Evolutionary conservation across 2,888 invertebrate genomes (phyloP).

Genomic region (Cephus runcator): DNA sequence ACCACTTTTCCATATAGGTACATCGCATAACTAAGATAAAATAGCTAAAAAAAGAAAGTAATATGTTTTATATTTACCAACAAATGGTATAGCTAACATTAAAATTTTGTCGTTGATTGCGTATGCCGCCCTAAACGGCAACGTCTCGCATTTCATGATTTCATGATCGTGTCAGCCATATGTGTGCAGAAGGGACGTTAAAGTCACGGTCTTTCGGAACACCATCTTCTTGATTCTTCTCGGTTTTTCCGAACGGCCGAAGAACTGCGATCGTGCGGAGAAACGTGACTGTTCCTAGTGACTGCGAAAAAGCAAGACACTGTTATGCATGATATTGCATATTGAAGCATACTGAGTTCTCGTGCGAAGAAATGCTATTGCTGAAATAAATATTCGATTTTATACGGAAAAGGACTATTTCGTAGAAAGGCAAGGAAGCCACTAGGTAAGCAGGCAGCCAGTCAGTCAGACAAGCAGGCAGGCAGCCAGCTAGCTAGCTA

Average conservation of each 20-base stretch:
- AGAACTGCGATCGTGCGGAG: slow-evolving; percentile 35
- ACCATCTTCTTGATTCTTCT: slow-evolving; percentile 38
- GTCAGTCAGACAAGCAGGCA: neutral
- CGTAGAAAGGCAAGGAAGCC: neutral
- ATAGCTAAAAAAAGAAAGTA: neutral
- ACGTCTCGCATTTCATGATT: neutral
- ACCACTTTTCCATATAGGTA: neutral
- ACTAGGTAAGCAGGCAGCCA: neutral
- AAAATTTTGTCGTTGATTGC: neutral
- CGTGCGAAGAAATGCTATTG: slow-evolving; percentile 50
- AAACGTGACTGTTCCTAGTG: slow-evolving; percentile 33
- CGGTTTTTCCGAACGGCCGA: slow-evolving; percentile 37
- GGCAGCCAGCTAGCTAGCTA: neutral
- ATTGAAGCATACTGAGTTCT: slow-evolving; percentile 39
- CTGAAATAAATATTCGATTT: slow-evolving; percentile 38
- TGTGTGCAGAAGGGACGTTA: neutral
- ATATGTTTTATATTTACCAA: neutral
- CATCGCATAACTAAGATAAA: neutral
- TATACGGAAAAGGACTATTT: neutral
- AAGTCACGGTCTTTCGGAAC: slow-evolving; percentile 26
- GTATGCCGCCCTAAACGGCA: neutral
- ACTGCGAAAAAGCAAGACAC: slow-evolving; percentile 14
- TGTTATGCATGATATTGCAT: slow-evolving; percentile 53
- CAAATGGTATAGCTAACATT: neutral
- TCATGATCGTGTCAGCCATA: slow-evolving; percentile 2